Conservation (phyloP, 2,888 invertebrate species). For the Exephanes ischioxanthus region DNA sequence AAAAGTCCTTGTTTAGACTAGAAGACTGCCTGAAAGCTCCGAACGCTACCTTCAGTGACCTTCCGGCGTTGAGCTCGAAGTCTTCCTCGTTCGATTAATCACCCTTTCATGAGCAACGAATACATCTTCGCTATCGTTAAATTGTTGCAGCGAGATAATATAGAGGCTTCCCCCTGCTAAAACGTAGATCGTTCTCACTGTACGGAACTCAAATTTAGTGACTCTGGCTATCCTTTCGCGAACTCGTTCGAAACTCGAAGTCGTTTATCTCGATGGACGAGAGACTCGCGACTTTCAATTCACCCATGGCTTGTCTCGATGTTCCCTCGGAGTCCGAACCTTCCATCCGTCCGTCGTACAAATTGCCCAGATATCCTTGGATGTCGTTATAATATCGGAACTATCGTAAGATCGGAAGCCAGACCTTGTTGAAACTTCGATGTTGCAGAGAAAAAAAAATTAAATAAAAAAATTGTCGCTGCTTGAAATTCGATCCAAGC, state of each 20-base stretch:
- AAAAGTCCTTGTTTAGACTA: no score
- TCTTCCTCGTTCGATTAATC: neutral
- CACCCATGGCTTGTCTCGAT: neutral
- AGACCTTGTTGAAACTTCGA: neutral
- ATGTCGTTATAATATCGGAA: neutral
- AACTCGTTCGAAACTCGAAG: neutral
- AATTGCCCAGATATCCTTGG: neutral
- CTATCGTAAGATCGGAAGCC: neutral
- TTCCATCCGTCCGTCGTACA: slow-evolving; percentile 32
- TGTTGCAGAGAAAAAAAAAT: neutral
- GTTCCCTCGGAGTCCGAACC: neutral
- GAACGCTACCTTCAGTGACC: neutral
- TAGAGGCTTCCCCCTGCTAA: slow-evolving; percentile 12
- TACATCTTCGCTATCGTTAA: slow-evolving; percentile 19
- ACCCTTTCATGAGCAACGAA: slow-evolving; percentile 13
- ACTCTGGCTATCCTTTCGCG: neutral
- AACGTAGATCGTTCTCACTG: neutral
- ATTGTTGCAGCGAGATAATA: slow-evolving; percentile 14
- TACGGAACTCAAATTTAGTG: neutral
- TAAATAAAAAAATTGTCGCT: neutral
- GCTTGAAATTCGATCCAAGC: slow-evolving; percentile 3
- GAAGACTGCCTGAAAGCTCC: neutral
- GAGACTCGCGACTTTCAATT: neutral
- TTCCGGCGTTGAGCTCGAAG: neutral
- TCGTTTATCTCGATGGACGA: neutral